Evolutionary conservation across 2,113 vertebrate genomes (phyloP).

Genomic region (Coturnix japonica): DNA sequence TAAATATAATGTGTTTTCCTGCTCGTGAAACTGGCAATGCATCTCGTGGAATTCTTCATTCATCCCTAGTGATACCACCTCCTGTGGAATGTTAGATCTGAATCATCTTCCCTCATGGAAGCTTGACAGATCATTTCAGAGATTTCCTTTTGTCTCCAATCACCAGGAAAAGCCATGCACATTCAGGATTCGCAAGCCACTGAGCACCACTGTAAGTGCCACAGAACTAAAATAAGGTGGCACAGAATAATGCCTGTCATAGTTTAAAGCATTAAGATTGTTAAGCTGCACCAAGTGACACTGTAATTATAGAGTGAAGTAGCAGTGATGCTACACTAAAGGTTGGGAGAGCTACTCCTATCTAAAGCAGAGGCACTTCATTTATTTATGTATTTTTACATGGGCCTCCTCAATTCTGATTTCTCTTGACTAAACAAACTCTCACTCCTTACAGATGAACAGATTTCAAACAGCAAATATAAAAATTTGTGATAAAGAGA

Average conservation of each 20-base stretch:
- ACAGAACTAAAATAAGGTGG: conserved; percentile 51
- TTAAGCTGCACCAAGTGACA: conserved; percentile 60
- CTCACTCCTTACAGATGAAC: background rate
- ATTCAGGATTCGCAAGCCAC: conserved; percentile 34
- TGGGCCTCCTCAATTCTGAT: background rate
- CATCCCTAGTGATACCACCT: conserved; percentile 28
- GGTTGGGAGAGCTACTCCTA: background rate
- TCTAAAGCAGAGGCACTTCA: background rate
- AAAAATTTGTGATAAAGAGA: background rate
- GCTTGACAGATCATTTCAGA: conserved; percentile 55
- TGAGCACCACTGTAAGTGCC: conserved; percentile 3
- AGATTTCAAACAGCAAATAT: background rate
- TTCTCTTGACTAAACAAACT: background rate
- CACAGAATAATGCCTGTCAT: conserved; percentile 56
- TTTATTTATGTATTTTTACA: background rate
- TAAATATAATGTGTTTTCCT: conserved; percentile 19
- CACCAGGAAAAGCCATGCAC: conserved; percentile 19
- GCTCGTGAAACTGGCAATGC: conserved; percentile 4
- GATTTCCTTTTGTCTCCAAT: conserved; percentile 8
- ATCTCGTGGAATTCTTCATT: conserved; percentile 46
- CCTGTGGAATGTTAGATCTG: conserved; percentile 44
- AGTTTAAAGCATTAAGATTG: conserved; percentile 47
- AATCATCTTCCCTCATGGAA: conserved; percentile 20
- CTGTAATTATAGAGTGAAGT: conserved; percentile 56
- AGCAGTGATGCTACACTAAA: background rate